Conservation (phyloP, 2,888 invertebrate genomes). For the Eristalis tenax region DNA sequence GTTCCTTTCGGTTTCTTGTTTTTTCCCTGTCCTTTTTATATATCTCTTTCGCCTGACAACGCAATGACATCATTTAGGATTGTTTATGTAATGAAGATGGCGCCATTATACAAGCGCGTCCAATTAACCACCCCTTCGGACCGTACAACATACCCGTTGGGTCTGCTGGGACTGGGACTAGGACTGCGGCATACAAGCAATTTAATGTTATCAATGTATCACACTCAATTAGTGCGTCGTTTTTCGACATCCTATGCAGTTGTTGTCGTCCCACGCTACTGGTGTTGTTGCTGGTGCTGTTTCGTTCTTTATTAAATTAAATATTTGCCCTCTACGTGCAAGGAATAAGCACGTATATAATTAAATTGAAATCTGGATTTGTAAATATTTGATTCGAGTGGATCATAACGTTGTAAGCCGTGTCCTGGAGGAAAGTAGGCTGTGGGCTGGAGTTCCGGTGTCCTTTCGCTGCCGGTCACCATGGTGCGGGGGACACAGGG, state of each 20-base stretch:
- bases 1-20: not conserved
- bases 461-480: not conserved
- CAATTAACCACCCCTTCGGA: not conserved
- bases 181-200: slow-evolving; percentile 2
- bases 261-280: not conserved
- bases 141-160: not conserved
- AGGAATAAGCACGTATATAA: slow-evolving; percentile 61
- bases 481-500: not conserved
- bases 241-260: not conserved
- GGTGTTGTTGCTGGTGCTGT: slow-evolving; percentile 7
- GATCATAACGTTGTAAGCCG: slow-evolving; percentile 35
- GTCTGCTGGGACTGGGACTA: not conserved
- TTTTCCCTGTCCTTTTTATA: slow-evolving; percentile 9
- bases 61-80: slow-evolving; percentile 45
- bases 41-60: not conserved
- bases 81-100: slow-evolving; percentile 49
- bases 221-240: slow-evolving; percentile 52
- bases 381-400: slow-evolving; percentile 65
- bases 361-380: slow-evolving; percentile 66
- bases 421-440: not conserved
- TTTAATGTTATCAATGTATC: slow-evolving; percentile 37
- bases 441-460: not conserved
- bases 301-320: slow-evolving; percentile 57
- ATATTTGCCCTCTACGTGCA: slow-evolving; percentile 61
- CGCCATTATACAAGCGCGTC: slow-evolving; percentile 36